Evolutionary conservation across 2,113 vertebrate genomes (phyloP).

Genomic region (Mormyrus iriodes): DNA sequence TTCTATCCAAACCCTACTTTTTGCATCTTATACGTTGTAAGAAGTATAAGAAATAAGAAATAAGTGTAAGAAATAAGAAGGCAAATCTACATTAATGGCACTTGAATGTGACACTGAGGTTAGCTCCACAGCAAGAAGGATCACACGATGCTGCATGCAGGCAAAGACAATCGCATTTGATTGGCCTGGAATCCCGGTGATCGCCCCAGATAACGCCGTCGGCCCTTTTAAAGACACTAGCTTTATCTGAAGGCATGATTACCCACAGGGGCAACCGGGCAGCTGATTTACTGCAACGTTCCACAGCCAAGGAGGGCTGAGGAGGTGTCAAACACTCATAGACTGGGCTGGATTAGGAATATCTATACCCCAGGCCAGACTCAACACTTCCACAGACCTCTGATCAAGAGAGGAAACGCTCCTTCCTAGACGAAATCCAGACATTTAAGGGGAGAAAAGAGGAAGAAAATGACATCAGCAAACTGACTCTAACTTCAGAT

Average conservation of each 20-base stretch:
- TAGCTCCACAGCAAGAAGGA: neutral
- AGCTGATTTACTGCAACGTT: neutral
- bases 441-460: neutral
- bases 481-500: neutral
- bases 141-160: neutral
- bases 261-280: constrained; percentile 3
- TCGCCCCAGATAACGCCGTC: neutral
- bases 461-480: neutral
- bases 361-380: neutral
- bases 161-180: constrained; percentile 5
- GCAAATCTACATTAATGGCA: neutral
- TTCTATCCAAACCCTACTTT: neutral
- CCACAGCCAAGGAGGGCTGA: neutral
- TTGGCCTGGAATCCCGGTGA: neutral
- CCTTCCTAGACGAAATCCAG: neutral
- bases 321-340: constrained; percentile 8
- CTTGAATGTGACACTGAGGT: neutral
- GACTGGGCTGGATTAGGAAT: neutral
- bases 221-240: neutral
- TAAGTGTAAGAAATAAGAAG: no score
- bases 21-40: neutral
- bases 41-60: no score
- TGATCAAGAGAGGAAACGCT: neutral
- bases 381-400: neutral
- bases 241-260: constrained; percentile 16